Conservation (phyloP, 2,113 vertebrate genomes). For the Burhinus oedicnemus region DNA sequence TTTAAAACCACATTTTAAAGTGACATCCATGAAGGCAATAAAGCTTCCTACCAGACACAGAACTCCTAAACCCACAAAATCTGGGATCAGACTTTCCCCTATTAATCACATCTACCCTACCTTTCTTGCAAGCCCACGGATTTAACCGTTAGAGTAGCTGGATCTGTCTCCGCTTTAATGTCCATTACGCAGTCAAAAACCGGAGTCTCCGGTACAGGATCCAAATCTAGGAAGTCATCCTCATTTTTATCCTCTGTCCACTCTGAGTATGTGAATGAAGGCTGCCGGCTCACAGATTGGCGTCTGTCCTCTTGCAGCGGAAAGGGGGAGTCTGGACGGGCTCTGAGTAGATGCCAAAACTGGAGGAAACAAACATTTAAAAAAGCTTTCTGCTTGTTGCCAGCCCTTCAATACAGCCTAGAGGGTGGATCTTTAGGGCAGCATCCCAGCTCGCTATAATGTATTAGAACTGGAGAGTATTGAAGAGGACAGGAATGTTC, state of each 20-base stretch:
- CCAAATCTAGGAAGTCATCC: slow-evolving; percentile 89
- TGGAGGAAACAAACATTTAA: slow-evolving; percentile 59
- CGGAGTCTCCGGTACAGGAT: slow-evolving; percentile 88
- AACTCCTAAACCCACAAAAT: neutral
- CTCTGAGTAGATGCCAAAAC: slow-evolving; percentile 79
- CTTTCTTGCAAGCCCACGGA: slow-evolving; percentile 95
- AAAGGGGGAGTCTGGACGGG: slow-evolving; percentile 52
- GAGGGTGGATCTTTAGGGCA: neutral
- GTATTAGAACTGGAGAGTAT: neutral
- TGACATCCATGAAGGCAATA: neutral
- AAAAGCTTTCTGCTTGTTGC: neutral
- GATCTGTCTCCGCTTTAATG: slow-evolving; percentile 86
- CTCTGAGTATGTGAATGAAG: slow-evolving; percentile 96
- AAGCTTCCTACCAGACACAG: neutral
- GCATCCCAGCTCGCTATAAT: neutral
- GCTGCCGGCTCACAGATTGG: slow-evolving; percentile 95
- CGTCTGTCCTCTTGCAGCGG: slow-evolving; percentile 84
- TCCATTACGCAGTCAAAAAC: slow-evolving; percentile 91
- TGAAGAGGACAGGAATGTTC: slow-evolving; percentile 12
- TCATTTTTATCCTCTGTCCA: slow-evolving; percentile 93
- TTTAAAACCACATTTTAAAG: neutral
- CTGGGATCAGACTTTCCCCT: neutral
- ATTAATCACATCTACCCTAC: slow-evolving; percentile 67
- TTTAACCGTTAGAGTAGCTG: slow-evolving; percentile 88
- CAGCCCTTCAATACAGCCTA: neutral